Evolutionary conservation across 2,888 invertebrate genomes (phyloP), one percentile per base, ranked within the genome.

Genomic region (Drosophila pseudotalamancana): DNA sequence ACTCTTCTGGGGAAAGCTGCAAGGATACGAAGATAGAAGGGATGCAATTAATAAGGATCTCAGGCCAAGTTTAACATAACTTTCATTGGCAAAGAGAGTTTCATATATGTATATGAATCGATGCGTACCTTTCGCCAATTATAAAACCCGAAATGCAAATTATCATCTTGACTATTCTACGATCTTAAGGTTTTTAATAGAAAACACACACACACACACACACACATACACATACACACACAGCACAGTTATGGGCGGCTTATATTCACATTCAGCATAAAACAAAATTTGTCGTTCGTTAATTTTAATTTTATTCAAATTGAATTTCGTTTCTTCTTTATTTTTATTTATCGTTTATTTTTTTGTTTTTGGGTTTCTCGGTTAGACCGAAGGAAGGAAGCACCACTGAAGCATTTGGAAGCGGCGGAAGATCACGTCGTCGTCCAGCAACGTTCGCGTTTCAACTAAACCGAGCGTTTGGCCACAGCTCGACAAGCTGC

Each of bases 131-230:
- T 92, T 93, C 90, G 92, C 92, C 90, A 92, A 92, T 91, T 83
- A 92, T 90, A 92, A 93, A 93, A 90, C 93, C 93, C 53, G 93
- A 93, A 88, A 93, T 93, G 87, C 93, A 93, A 89, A 93, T 93
- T 85, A 93, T 92, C 93, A 93, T 93, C 66, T 84, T 91, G 61
- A 37, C 18, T 51, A 54, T 61, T 53, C 55, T 63, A 46, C 25
- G 39, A 55, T 42, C 35, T 57, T 43, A 14, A n/a, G 21, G n/a
- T 32, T 45, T 57, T 34, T 21, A 12, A 25, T 29, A 27, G 16
- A 62, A 63, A 40, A 23, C 40, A 61, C 29, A 54, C n/a, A 32
- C 12, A 49, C 27, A 18, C 25, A 49, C 19, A 29, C 27, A 53
- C n/a, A 42, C 6, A 37, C 53, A 63, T n/a, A 39, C n/a, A 31